Evolutionary conservation across 1,140 invertebrate genomes (phyloP).

Genomic region (Cataglyphis hispanica): DNA sequence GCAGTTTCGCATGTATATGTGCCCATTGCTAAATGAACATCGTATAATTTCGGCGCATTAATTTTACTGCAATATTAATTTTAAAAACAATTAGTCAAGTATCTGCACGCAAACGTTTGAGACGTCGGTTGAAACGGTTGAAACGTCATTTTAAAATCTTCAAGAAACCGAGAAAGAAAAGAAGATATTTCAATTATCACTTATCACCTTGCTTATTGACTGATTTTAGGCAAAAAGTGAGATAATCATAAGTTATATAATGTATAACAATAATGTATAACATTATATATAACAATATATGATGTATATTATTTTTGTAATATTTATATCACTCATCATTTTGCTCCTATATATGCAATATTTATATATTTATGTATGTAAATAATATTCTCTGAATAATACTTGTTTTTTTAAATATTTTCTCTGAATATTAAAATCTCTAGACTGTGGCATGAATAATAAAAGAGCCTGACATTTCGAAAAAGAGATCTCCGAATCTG

Average conservation of each 20-base stretch:
- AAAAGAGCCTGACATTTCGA: constrained; percentile 1
- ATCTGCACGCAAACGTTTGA: constrained; percentile 22
- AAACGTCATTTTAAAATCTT: neutral
- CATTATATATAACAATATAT: no score
- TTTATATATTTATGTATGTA: neutral
- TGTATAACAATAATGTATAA: neutral
- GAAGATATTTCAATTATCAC: constrained; percentile 12
- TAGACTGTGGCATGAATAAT: neutral
- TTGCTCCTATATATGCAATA: neutral
- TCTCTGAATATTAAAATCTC: neutral
- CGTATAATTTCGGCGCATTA: constrained; percentile 26
- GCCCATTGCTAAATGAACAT: neutral
- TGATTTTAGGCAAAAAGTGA: neutral
- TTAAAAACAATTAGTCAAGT: neutral
- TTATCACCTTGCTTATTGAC: neutral
- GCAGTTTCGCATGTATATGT: neutral
- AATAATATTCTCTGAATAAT: neutral
- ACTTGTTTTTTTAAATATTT: neutral
- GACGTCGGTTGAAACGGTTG: constrained; percentile 3
- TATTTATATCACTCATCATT: neutral
- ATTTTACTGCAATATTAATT: constrained; percentile 12
- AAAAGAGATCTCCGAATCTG: neutral
- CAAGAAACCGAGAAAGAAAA: neutral
- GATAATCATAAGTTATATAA: neutral
- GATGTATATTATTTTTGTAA: neutral